These are phyloP conservation scores for Alosa sapidissima DNA, from an alignment of 2,797 vertebrate genomes.

Conservation along the genomic window DNA sequence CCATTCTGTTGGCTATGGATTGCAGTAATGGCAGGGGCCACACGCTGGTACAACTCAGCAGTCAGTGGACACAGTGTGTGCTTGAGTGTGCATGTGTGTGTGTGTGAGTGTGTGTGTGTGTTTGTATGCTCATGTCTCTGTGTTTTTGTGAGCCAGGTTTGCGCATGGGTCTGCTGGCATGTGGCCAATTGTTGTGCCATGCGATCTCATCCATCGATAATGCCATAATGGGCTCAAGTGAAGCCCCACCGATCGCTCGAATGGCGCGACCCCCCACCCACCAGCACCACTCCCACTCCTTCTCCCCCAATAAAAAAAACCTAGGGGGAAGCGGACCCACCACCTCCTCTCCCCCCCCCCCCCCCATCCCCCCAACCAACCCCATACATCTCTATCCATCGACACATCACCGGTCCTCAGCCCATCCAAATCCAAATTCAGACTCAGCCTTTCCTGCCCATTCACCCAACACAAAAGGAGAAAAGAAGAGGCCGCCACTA, in stretches of 20 bases:
- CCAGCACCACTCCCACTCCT: not conserved
- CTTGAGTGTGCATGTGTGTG: not conserved
- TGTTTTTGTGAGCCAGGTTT: not conserved
- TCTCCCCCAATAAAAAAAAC: not conserved
- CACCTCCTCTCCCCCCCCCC: not conserved
- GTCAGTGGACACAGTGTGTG: not conserved
- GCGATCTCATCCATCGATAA: not conserved
- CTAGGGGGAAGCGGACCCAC: too few relatives aligned
- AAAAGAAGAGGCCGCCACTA: not conserved
- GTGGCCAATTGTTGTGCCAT: not conserved
- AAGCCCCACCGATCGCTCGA: not conserved
- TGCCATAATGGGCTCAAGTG: not conserved
- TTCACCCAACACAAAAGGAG: not conserved
- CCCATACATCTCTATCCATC: not conserved
- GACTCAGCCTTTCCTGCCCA: not conserved
- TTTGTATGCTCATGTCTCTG: not conserved
- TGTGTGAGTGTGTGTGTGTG: slow-evolving; percentile 12
- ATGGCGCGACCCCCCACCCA: not conserved
- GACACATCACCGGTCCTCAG: not conserved
- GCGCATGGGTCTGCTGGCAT: not conserved
- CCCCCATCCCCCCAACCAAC: not conserved
- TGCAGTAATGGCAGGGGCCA: slow-evolving; percentile 46
- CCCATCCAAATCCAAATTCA: not conserved
- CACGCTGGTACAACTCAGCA: slow-evolving; percentile 40
- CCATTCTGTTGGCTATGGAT: slow-evolving; percentile 36